Conservation (phyloP, 2,888 invertebrate species). For the Vandiemenella viatica region DNA sequence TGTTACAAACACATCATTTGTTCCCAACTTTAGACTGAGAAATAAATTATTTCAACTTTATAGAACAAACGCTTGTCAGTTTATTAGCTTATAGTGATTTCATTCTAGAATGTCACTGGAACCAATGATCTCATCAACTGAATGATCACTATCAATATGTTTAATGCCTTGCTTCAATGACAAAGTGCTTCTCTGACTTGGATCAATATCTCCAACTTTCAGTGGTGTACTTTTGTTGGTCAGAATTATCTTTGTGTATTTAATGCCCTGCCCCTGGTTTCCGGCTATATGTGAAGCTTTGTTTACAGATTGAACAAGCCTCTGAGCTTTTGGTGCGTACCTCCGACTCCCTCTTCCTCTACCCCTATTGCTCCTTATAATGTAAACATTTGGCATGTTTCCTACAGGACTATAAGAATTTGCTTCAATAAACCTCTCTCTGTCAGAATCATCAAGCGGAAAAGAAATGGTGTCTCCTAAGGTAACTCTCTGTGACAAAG, state of each 20-base stretch:
- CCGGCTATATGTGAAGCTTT: background rate
- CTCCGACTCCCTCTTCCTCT: background rate
- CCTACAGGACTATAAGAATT: background rate
- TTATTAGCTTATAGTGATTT: no score
- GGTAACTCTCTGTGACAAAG: slow-evolving; percentile 6
- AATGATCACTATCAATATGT: background rate
- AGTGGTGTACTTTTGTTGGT: slow-evolving; percentile 6
- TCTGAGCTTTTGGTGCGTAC: slow-evolving; percentile 4
- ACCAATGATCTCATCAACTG: background rate
- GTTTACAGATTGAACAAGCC: slow-evolving; percentile 3
- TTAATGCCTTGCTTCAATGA: background rate
- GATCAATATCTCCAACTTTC: slow-evolving; percentile 5
- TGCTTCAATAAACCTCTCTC: slow-evolving; percentile 2
- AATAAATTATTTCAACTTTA: no score
- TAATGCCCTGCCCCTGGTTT: background rate
- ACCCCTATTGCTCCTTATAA: background rate
- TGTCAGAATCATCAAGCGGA: slow-evolving; percentile 7
- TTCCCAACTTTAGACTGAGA: no score
- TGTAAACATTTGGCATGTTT: slow-evolving; percentile 1
- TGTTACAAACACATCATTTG: no score
- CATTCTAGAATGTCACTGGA: no score
- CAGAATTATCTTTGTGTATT: slow-evolving; percentile 8
- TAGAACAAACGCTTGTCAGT: no score
- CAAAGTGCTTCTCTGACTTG: background rate
- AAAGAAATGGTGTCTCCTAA: slow-evolving; percentile 13